A percentile compares a stretch with the other conserved stretches of the same genome.
These are phyloP conservation scores for Odontamblyopus rebecca DNA, from an alignment of 2,797 vertebrate genomes.

Conservation along the genomic window DNA sequence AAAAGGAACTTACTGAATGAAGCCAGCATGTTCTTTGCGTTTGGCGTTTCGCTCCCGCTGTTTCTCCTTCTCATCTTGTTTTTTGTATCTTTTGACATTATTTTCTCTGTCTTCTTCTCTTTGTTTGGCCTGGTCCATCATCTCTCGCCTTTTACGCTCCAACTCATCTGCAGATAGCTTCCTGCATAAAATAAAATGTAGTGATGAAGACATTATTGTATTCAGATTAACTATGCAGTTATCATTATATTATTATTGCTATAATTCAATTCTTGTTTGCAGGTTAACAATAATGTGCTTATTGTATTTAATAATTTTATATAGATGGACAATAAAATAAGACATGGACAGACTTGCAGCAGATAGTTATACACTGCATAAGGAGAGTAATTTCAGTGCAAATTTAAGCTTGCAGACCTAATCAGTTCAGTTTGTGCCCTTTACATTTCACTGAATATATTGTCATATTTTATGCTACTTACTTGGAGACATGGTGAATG, in stretches of 20 bases:
- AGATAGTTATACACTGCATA: too few relatives aligned
- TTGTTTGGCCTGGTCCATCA: slow-evolving; percentile 90
- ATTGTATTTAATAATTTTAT: too few relatives aligned
- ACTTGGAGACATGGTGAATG: slow-evolving; percentile 79
- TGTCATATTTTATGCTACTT: slow-evolving; percentile 17
- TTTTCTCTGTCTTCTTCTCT: slow-evolving; percentile 85
- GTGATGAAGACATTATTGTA: not conserved
- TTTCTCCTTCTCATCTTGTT: slow-evolving; percentile 84
- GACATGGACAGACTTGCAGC: too few relatives aligned
- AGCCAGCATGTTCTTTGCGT: slow-evolving; percentile 77
- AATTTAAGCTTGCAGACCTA: not conserved
- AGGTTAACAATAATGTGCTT: not conserved
- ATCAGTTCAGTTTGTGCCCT: not conserved
- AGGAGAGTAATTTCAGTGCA: not conserved
- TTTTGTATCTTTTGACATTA: slow-evolving; percentile 84
- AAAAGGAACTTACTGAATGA: slow-evolving; percentile 86
- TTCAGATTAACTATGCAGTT: not conserved
- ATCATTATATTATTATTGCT: not conserved
- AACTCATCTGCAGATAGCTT: slow-evolving; percentile 87
- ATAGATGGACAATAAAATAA: too few relatives aligned
- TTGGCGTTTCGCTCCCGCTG: slow-evolving; percentile 70
- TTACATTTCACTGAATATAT: not conserved
- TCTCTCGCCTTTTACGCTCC: slow-evolving; percentile 83
- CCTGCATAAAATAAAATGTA: slow-evolving; percentile 57
- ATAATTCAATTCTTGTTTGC: not conserved